These are phyloP conservation scores for Phymorhynchus buccinoides DNA, from an alignment of 1,140 invertebrate species.

Conservation along the genomic window DNA sequence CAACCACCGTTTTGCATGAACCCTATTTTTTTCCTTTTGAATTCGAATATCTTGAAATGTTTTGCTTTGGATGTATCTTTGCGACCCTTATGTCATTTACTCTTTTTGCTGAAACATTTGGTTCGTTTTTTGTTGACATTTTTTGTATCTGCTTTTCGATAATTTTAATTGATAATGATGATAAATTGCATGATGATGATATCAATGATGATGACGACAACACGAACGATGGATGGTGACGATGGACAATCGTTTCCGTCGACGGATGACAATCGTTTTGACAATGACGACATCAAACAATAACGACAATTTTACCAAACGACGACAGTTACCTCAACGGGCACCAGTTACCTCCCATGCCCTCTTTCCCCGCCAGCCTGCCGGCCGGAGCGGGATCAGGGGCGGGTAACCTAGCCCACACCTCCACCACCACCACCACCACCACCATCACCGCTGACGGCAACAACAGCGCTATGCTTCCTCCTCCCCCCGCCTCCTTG, in stretches of 20 bases:
- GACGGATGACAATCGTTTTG: background rate
- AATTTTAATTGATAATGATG: background rate
- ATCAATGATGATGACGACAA: background rate
- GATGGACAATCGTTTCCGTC: background rate
- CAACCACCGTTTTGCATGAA: too few species aligned
- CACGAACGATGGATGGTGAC: background rate
- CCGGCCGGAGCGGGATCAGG: slow-evolving; percentile 1
- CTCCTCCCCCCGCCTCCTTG: background rate
- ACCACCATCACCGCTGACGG: background rate
- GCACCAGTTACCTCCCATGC: slow-evolving; percentile 37
- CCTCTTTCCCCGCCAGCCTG: slow-evolving; percentile 37
- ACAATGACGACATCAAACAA: too few species aligned
- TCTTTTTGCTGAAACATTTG: background rate
- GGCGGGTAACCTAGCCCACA: too few species aligned
- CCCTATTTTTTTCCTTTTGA: background rate
- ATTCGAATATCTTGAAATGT: background rate
- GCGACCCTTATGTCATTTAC: too few species aligned
- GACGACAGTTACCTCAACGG: background rate
- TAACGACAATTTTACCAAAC: too few species aligned
- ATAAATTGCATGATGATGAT: background rate
- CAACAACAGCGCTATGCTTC: background rate
- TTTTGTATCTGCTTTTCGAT: background rate
- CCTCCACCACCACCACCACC: background rate
- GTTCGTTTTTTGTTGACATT: background rate
- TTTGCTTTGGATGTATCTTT: too few species aligned